Conservation (phyloP, 2,888 invertebrate species). For the Stenolophus ochropezus region DNA sequence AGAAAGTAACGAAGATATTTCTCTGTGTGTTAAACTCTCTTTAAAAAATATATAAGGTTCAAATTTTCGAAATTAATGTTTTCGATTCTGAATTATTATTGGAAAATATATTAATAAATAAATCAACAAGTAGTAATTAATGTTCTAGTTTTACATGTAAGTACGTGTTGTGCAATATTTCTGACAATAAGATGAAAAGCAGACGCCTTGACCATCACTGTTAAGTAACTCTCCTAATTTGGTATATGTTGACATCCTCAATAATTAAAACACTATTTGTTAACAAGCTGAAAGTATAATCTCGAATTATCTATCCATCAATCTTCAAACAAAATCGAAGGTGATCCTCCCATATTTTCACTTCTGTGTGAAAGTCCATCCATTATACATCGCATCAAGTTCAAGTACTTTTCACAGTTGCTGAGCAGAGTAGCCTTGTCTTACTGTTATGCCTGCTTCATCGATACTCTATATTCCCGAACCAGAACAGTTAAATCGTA, state of each 20-base stretch:
- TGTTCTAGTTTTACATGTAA: no score
- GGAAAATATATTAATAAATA: no score
- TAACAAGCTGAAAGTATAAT: neutral
- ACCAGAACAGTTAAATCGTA: neutral
- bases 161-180: no score
- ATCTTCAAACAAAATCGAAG: conserved; percentile 15
- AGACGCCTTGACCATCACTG: neutral
- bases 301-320: neutral
- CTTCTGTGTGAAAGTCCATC: conserved; percentile 23
- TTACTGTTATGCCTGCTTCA: conserved; percentile 10
- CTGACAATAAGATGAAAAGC: no score
- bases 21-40: no score
- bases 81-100: no score
- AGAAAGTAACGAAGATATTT: no score
- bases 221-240: neutral
- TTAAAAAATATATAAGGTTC: no score
- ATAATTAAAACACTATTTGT: neutral
- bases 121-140: no score
- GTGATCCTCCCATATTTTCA: conserved; percentile 19
- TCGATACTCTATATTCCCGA: neutral
- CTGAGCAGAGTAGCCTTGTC: conserved; percentile 16
- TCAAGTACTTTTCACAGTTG: conserved; percentile 9
- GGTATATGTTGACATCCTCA: neutral
- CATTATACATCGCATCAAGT: conserved; percentile 17
- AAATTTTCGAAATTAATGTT: no score